A percentile compares a stretch with the other conserved stretches of the same genome.
phyloP scores from a whole-genome alignment of 2,113 vertebrate genomes.

The Podarcis muralis region DNA sequence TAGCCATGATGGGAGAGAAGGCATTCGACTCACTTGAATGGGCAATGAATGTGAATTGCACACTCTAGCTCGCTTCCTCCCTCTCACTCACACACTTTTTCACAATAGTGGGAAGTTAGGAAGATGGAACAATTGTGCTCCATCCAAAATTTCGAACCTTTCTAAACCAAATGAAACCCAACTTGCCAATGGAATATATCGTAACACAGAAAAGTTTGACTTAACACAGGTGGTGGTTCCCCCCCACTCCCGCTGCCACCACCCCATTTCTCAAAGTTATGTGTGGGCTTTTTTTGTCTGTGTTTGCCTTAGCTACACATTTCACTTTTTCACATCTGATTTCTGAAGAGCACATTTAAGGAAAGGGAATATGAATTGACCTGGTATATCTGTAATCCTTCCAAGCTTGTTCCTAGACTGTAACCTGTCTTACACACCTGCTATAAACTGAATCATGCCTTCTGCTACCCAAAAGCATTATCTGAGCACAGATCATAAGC shows the following conservation, averaged over 20 bases:
- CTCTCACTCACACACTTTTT: neutral
- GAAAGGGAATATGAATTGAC: neutral
- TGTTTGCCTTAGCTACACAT: neutral
- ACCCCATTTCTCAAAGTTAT: neutral
- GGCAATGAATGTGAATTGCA: neutral
- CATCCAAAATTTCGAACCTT: neutral
- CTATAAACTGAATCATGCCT: neutral
- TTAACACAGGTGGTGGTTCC: too few species aligned
- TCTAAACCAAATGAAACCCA: neutral
- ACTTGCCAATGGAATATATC: neutral
- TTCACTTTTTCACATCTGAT: neutral
- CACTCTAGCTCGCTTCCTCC: too few species aligned
- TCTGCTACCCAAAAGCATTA: neutral
- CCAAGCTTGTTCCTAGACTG: too few species aligned
- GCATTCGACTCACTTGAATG: neutral
- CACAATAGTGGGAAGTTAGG: neutral
- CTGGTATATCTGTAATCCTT: neutral
- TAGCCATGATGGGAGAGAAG: too few species aligned
- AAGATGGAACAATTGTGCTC: neutral
- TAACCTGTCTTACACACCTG: too few species aligned
- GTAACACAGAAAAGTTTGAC: neutral
- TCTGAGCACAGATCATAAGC: neutral
- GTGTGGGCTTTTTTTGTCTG: too few species aligned
- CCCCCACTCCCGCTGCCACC: too few species aligned
- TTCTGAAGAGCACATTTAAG: neutral